Conservation (phyloP, 2,797 vertebrate genomes). For the Chloroceryle amazona region DNA sequence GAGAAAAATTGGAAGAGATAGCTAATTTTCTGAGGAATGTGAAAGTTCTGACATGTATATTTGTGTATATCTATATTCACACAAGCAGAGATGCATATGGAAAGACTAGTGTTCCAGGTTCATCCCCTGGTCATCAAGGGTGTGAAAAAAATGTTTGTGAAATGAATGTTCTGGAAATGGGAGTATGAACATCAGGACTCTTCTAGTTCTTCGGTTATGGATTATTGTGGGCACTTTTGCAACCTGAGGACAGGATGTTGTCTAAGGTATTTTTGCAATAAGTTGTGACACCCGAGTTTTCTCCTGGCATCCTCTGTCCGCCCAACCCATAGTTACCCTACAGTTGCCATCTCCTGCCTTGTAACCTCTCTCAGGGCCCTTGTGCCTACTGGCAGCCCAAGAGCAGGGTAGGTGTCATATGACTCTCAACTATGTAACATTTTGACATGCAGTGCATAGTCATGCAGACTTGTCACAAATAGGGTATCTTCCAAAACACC, state of each 20-base stretch:
- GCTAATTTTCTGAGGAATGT: neutral
- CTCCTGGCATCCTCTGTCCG: neutral
- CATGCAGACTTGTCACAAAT: neutral
- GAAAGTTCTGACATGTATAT: neutral
- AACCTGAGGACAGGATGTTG: neutral
- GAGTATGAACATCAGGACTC: neutral
- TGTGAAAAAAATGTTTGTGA: neutral
- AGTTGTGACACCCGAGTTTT: neutral
- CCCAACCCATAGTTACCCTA: neutral
- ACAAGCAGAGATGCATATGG: neutral
- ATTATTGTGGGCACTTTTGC: neutral
- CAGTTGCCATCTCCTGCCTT: neutral
- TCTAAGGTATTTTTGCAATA: neutral
- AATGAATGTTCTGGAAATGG: neutral
- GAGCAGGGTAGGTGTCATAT: neutral
- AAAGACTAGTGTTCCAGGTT: neutral
- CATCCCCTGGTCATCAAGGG: accelerated
- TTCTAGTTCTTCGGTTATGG: neutral
- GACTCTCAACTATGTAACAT: neutral
- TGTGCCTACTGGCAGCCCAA: accelerated
- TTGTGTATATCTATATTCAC: neutral
- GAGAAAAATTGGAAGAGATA: neutral
- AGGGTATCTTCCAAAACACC: neutral
- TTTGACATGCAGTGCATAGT: neutral
- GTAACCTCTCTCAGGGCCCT: neutral